Percentiles rank a stretch among this genome's conserved stretches.
Evolutionary conservation across 1,140 invertebrate species (phyloP).

Genomic region (Drosophila pandora): DNA sequence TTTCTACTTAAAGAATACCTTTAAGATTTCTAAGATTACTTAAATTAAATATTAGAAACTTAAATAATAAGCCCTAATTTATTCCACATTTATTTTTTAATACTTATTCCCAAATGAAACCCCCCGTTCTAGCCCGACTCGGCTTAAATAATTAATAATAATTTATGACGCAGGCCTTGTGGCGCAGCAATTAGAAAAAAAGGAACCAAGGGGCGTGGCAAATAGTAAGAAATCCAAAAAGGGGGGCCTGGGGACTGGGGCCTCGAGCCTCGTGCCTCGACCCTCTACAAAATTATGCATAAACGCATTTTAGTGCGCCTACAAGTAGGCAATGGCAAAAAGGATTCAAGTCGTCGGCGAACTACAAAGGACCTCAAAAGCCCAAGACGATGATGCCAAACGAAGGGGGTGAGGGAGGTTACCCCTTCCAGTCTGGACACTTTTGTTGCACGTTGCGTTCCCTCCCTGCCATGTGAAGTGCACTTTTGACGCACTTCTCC

Average conservation of each 20-base stretch:
- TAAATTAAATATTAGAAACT: too few relatives aligned
- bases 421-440: constrained; percentile 8
- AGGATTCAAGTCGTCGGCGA: constrained; percentile 27
- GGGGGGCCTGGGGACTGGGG: neutral
- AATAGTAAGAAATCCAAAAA: constrained; percentile 14
- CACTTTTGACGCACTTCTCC: constrained; percentile 72
- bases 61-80: too few relatives aligned
- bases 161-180: constrained; percentile 55
- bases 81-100: too few relatives aligned
- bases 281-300: constrained; percentile 73
- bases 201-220: constrained; percentile 3
- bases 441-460: constrained; percentile 68
- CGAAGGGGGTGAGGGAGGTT: neutral
- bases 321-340: constrained; percentile 70
- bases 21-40: too few relatives aligned
- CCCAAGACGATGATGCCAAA: constrained; percentile 25
- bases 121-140: neutral
- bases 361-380: constrained; percentile 68
- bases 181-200: constrained; percentile 64
- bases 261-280: constrained; percentile 9
- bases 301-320: constrained; percentile 80
- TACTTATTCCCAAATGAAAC: too few relatives aligned
- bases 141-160: constrained; percentile 70
- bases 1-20: too few relatives aligned
- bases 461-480: constrained; percentile 65